phyloP scores from a whole-genome alignment of 2,113 vertebrate genomes.

The Elanus axillaris region DNA sequence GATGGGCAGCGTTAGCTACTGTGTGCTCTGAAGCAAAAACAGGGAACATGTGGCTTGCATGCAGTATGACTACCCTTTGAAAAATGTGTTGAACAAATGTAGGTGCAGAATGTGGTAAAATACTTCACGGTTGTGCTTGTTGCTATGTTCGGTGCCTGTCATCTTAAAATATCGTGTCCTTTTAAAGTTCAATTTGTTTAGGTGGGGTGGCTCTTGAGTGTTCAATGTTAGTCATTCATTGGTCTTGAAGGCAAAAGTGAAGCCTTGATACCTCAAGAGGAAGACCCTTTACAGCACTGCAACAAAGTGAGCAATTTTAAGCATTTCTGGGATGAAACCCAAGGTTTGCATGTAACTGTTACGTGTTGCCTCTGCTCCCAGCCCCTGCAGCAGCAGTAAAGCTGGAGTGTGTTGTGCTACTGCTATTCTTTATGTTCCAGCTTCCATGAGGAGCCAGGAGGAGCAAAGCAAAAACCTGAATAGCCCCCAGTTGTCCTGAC shows the following conservation, averaged over 20 bases:
- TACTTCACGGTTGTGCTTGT: background rate
- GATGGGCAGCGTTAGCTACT: background rate
- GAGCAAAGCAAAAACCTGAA: background rate
- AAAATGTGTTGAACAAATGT: background rate
- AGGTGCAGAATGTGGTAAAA: background rate
- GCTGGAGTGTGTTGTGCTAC: background rate
- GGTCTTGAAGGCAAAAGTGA: background rate
- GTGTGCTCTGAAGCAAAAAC: background rate
- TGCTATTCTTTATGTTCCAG: background rate
- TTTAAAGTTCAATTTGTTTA: background rate
- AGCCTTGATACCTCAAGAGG: background rate
- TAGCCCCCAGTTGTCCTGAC: background rate
- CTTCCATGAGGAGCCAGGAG: background rate
- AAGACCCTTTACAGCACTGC: background rate
- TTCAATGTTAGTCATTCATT: background rate
- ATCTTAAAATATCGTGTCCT: background rate
- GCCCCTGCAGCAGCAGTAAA: background rate
- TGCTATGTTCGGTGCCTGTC: background rate
- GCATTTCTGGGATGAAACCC: fast-evolving
- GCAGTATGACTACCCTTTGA: background rate
- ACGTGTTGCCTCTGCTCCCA: background rate
- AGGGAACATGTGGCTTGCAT: fast-evolving
- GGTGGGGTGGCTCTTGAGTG: background rate
- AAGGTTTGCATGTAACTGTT: background rate
- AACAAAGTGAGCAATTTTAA: background rate